phyloP scores from a whole-genome alignment of 2,888 invertebrate species.

The Caenorhabditis sp. region DNA sequence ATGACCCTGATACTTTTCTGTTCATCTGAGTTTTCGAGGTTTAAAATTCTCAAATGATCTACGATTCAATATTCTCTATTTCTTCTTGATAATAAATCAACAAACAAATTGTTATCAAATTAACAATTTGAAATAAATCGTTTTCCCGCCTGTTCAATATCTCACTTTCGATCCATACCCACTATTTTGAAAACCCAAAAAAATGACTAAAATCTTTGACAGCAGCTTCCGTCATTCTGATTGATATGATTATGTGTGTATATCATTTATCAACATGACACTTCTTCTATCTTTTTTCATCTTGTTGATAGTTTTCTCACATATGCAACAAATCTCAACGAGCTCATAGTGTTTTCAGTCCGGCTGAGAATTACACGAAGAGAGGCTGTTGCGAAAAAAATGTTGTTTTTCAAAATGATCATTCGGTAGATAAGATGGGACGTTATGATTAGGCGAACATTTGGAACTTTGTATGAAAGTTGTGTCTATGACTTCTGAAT shows the following conservation, averaged over 20 bases:
- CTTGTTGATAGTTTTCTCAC: not conserved
- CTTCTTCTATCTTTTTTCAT: not conserved
- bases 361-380: not conserved
- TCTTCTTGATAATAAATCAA: too few relatives aligned
- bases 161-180: too few relatives aligned
- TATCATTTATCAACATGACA: constrained; percentile 33
- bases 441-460: not conserved
- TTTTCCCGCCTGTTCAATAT: too few relatives aligned
- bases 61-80: too few relatives aligned
- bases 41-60: too few relatives aligned
- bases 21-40: too few relatives aligned
- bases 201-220: not conserved
- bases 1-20: too few relatives aligned
- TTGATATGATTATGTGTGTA: constrained; percentile 42
- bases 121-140: too few relatives aligned
- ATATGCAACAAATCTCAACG: not conserved
- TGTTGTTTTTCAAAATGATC: not conserved
- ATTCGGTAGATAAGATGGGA: not conserved
- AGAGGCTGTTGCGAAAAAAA: not conserved
- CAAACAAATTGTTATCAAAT: too few relatives aligned
- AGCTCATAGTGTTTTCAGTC: not conserved
- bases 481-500: too few relatives aligned
- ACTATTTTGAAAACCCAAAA: too few relatives aligned
- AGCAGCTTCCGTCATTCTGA: constrained; percentile 10
- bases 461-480: not conserved